Conservation (phyloP, 2,797 vertebrate genomes). For the Halcyon smyrnensis region DNA sequence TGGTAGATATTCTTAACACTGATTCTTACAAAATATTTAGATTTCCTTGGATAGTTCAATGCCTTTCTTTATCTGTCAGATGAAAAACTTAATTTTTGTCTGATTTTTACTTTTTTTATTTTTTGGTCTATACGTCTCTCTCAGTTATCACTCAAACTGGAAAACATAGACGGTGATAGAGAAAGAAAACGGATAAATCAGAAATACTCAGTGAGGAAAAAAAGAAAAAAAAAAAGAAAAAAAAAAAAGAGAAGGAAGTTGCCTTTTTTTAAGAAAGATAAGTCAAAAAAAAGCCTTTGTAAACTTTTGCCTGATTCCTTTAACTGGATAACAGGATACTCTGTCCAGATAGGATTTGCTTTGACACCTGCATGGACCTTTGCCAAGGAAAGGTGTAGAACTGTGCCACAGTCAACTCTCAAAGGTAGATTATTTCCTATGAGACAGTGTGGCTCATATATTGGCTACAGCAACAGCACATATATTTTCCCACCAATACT, state of each 20-base stretch:
- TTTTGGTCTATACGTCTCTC: fast-evolving
- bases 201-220: background rate
- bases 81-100: background rate
- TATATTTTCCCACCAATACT: background rate
- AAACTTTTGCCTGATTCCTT: background rate
- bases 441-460: background rate
- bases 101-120: background rate
- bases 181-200: background rate
- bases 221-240: background rate
- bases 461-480: background rate
- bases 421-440: background rate
- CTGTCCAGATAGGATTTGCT: background rate
- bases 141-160: background rate
- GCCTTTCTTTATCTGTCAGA: background rate
- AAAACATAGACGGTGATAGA: background rate
- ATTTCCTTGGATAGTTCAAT: background rate
- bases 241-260: background rate
- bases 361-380: background rate
- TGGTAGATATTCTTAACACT: background rate
- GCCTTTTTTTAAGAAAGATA: background rate
- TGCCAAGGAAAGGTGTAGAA: background rate
- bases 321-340: background rate
- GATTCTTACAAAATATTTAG: background rate
- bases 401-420: background rate
- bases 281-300: background rate